Evolutionary conservation across 1,140 invertebrate genomes (phyloP).

Genomic region (Metaphire vulgaris): DNA sequence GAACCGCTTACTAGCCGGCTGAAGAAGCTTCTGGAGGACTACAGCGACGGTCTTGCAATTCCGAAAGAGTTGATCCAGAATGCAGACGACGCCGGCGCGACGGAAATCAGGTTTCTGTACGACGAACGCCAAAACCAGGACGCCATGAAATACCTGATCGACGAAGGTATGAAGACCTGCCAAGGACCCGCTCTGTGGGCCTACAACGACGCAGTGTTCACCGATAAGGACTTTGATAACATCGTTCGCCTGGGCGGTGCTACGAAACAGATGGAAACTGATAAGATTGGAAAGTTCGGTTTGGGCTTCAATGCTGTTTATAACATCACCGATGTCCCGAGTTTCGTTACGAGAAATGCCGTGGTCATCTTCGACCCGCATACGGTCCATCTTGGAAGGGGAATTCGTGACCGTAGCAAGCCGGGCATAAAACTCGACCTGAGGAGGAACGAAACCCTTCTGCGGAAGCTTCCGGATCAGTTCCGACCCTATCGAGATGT

Average conservation of each 20-base stretch:
- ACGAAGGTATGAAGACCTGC: constrained; percentile 36
- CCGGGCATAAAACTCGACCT: constrained; percentile 26
- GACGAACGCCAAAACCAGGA: constrained; percentile 38
- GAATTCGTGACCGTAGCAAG: constrained; percentile 13
- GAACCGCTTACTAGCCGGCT: constrained; percentile 36
- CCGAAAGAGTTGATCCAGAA: constrained; percentile 52
- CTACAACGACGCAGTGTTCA: constrained; percentile 42
- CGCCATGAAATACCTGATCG: constrained; percentile 32
- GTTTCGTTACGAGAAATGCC: constrained; percentile 38
- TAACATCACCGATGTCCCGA: constrained; percentile 46
- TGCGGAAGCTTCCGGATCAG: constrained; percentile 22
- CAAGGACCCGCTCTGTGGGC: constrained; percentile 44
- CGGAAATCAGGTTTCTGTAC: constrained; percentile 49
- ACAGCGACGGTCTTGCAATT: constrained; percentile 27
- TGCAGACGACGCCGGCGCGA: constrained; percentile 49
- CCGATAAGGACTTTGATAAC: constrained; percentile 40
- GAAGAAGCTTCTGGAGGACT: constrained; percentile 30
- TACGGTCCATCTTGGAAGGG: constrained; percentile 34
- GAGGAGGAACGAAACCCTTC: neutral
- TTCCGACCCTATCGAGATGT: constrained; percentile 19
- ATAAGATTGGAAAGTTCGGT: constrained; percentile 43
- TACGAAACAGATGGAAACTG: constrained; percentile 36
- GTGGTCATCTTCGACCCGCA: constrained; percentile 47
- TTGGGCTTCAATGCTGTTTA: constrained; percentile 45
- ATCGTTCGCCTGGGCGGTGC: constrained; percentile 39